Evolutionary conservation across 2,888 invertebrate genomes (phyloP).

Genomic region (Microctonus brassicae): DNA sequence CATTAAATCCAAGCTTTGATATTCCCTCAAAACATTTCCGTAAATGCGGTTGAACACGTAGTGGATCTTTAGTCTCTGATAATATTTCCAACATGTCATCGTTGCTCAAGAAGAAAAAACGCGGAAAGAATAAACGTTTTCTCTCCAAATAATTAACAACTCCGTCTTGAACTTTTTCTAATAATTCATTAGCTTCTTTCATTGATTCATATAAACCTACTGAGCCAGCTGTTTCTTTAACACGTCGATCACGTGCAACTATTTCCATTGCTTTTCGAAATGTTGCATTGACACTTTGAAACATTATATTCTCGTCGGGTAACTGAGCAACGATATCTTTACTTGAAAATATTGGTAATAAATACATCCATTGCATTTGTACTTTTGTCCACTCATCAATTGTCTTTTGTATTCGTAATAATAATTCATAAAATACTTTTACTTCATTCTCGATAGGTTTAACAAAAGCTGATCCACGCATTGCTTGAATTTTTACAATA

Average conservation of each 20-base stretch:
- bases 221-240: slow-evolving; percentile 77
- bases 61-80: slow-evolving; percentile 89
- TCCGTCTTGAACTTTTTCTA: slow-evolving; percentile 87
- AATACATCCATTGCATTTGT: slow-evolving; percentile 88
- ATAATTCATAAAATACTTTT: slow-evolving; percentile 82
- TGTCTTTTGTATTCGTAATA: slow-evolving; percentile 78
- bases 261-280: slow-evolving; percentile 78
- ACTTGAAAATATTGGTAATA: slow-evolving; percentile 89
- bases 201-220: slow-evolving; percentile 80
- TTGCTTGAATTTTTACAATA: slow-evolving; percentile 84
- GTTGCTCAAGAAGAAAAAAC: slow-evolving; percentile 92
- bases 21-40: slow-evolving; percentile 93
- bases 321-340: slow-evolving; percentile 89
- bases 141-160: slow-evolving; percentile 87
- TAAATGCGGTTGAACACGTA: slow-evolving; percentile 86
- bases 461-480: slow-evolving; percentile 89
- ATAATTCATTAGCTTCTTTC: slow-evolving; percentile 76
- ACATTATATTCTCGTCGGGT: slow-evolving; percentile 86
- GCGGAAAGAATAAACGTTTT: slow-evolving; percentile 85
- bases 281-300: slow-evolving; percentile 79
- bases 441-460: slow-evolving; percentile 83
- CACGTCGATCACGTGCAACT: slow-evolving; percentile 76
- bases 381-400: slow-evolving; percentile 90
- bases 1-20: slow-evolving; percentile 80
- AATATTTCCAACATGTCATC: slow-evolving; percentile 92